Conservation (phyloP, 2,888 invertebrate genomes). For the Callinectes sapidus region DNA sequence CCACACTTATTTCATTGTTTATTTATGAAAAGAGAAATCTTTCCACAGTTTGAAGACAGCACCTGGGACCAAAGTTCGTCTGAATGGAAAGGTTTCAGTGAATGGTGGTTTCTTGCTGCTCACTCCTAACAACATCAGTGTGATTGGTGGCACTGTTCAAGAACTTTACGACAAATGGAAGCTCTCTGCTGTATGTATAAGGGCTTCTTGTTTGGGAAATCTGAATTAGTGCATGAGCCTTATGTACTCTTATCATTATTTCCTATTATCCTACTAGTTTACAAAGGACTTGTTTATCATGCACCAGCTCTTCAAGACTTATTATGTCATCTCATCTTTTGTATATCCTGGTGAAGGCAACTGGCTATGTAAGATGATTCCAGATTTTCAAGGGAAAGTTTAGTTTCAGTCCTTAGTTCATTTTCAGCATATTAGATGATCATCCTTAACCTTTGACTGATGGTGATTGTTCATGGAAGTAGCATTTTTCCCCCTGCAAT, state of each 20-base stretch:
- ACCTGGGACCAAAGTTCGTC: conserved; percentile 89
- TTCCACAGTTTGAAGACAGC: conserved; percentile 84
- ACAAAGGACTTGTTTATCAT: no score
- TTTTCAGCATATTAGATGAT: no score
- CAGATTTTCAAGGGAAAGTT: no score
- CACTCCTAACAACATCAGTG: conserved; percentile 81
- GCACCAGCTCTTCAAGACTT: no score
- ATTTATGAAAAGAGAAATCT: background rate
- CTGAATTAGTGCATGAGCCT: background rate
- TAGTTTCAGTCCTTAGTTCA: no score
- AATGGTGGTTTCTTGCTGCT: conserved; percentile 86
- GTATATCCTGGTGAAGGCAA: no score
- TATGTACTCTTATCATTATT: background rate
- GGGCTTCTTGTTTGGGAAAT: background rate
- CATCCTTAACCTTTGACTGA: background rate
- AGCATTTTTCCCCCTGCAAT: no score
- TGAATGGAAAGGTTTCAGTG: conserved; percentile 80
- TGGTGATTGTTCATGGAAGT: no score
- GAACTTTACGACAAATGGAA: conserved; percentile 93
- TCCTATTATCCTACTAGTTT: background rate
- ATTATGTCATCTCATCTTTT: no score
- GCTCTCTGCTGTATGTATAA: conserved; percentile 77
- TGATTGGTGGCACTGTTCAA: conserved; percentile 90
- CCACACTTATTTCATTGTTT: background rate
- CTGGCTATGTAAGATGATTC: no score